Evolutionary conservation across 2,888 invertebrate species (phyloP), one percentile per base, ranked within the genome.

Genomic region (Dascillus cervinus): DNA sequence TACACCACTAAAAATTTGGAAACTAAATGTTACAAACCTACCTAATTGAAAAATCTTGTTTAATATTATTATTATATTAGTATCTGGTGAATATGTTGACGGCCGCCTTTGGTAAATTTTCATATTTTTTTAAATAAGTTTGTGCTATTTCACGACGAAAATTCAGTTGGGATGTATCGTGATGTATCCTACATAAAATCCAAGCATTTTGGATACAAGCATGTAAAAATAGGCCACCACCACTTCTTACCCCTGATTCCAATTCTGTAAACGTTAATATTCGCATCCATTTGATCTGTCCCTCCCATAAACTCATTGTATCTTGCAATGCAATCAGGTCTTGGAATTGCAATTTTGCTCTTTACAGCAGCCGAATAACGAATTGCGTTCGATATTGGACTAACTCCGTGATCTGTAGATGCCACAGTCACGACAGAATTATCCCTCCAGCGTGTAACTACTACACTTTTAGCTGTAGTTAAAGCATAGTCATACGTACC

Each of bases 231-330:
- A 2, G 43, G 35, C 39, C 44, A 47, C 13, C 40, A 52, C 41
- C 46, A 49, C 33, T 50, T n/a, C n/a, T n/a, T n/a, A n/a, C n/a
- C n/a, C n/a, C n/a, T n/a, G n/a, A n/a, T n/a, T n/a, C n/a, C n/a
- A 10, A 51, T 50, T 15, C 46, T 38, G 23, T 50, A 49, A n/a
- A 22, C 21, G 10, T 22, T 25, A 26, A 52, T 28, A 34, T 50
- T 47, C 38, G 39, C 29, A 27, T 45, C 49, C 43, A 40, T 43
- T 29, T 44, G 28, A 23, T 40, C 39, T 3, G 32, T 36, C 3
- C 34, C 34, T 4, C 32, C 39, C 42, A 37, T 42, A 31, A 22
- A 32, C 4, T 31, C 10, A 20, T 40, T 40, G 19, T 43, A 44
- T 13, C 33, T 26, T 8, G 26, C 34, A n/a, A 44, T 39, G 13